Evolutionary conservation across 2,888 invertebrate genomes (phyloP), one percentile per base, ranked within the genome.

Genomic region (Thymelicus sylvestris): DNA sequence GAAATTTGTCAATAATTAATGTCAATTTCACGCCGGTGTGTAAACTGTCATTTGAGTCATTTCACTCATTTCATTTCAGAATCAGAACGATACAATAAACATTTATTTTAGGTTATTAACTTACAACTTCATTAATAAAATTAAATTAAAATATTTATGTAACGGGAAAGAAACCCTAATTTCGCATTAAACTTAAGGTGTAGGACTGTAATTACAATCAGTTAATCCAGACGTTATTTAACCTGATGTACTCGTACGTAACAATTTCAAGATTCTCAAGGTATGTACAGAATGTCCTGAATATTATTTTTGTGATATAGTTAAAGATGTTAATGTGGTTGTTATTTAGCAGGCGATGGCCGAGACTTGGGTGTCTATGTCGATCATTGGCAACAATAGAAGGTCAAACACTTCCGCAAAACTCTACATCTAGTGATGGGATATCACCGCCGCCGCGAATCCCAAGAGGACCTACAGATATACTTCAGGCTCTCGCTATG

Each of bases 391-490:
- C 90, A 1, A 80, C 86, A 19, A 77, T 91, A 72, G 93, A 93
- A 81, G 87, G 89, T 1, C 92, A 92, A 77, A 91, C 86, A 71
- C 76, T 91, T 31, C 90, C 93, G 13, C 87, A 89, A 66, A 77
- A 66, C 10, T 78, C 81, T 75, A 81, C 77, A 72, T 88, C 89
- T 1, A 86, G 82, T 76, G 92, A 93, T 77, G 93, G 93, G 0
- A 92, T 93, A 68, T 84, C 92, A n/a, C 92, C 93, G 0, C 97
- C 97, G 0, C 94, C 95, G 65, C 94, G 96, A 62, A 97, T 97
- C 81, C 95, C 95, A 52, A 95, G 98, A 78, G 95, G 96, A 0
- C 95, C 98, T 0, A 98, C 98, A 0, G 98, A 98, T 83, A 95
- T 98, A 73, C 87, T 98, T 66, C 94, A 95, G 89, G 97, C 97